These are phyloP conservation scores for Oreochromis tanganicae DNA, from an alignment of 2,113 vertebrate species.

Conservation along the genomic window DNA sequence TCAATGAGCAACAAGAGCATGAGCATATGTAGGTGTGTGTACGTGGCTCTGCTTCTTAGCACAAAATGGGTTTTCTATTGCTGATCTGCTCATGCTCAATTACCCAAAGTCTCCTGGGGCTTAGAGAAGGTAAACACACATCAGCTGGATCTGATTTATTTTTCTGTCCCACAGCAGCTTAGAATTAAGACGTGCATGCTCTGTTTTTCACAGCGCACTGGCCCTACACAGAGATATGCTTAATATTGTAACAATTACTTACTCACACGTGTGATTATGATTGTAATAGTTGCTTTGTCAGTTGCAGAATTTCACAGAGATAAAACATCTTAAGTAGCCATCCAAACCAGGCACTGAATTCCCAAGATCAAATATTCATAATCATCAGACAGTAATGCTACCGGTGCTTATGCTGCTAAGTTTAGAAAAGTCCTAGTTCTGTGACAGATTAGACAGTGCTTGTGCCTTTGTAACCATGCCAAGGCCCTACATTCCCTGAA, in stretches of 20 bases:
- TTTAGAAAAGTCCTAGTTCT: not conserved
- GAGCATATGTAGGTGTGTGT: not conserved
- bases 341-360: not conserved
- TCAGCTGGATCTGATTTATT: conserved; percentile 75
- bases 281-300: not conserved
- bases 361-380: conserved; percentile 6
- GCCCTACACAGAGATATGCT: not conserved
- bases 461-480: conserved; percentile 57
- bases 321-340: not conserved
- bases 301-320: not conserved
- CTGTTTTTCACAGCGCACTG: not conserved
- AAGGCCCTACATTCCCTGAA: conserved; percentile 40
- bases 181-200: conserved; percentile 48
- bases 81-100: conserved; percentile 77
- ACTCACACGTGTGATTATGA: not conserved
- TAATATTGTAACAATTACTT: not conserved
- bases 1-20: conserved; percentile 5
- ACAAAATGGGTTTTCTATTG: conserved; percentile 68
- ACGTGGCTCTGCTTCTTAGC: not conserved
- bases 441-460: conserved; percentile 16
- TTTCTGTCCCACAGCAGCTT: conserved; percentile 70
- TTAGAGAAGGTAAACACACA: conserved; percentile 69
- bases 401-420: not conserved
- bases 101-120: conserved; percentile 68
- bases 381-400: not conserved